Conservation (phyloP, 2,113 vertebrate genomes). For the Ancistrus triradiatus region DNA sequence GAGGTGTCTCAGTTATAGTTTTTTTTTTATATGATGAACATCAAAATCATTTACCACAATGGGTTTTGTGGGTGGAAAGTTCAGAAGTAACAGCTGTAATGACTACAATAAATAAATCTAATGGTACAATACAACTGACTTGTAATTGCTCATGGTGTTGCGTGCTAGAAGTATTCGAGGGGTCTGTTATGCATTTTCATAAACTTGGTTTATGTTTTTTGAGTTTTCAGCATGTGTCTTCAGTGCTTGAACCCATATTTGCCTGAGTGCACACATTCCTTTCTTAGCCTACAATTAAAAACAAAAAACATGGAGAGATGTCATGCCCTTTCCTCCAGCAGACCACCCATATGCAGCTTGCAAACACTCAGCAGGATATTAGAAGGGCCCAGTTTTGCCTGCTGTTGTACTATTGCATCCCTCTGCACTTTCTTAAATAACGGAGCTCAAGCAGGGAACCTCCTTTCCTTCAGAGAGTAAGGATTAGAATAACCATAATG, state of each 20-base stretch:
- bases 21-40: no score
- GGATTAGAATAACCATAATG: slow-evolving; percentile 58
- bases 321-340: slow-evolving; percentile 42
- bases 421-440: slow-evolving; percentile 14
- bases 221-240: slow-evolving; percentile 42
- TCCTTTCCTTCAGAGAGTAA: slow-evolving; percentile 42
- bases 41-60: no score
- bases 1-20: no score
- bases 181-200: not conserved
- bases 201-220: slow-evolving; percentile 3
- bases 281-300: slow-evolving; percentile 38
- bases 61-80: no score
- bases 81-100: no score
- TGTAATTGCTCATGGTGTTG: no score
- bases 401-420: slow-evolving; percentile 15
- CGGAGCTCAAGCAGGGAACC: slow-evolving; percentile 14
- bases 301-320: slow-evolving; percentile 37
- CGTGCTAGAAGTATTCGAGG: not conserved
- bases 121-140: no score
- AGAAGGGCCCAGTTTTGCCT: slow-evolving; percentile 7
- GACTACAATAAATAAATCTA: no score
- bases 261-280: slow-evolving; percentile 38
- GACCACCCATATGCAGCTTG: slow-evolving; percentile 59
- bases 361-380: slow-evolving; percentile 27
- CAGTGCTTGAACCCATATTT: slow-evolving; percentile 25